Evolutionary conservation across 64 coral and sea anemone genomes (phyloP).

Genomic region (Porites lutea): DNA sequence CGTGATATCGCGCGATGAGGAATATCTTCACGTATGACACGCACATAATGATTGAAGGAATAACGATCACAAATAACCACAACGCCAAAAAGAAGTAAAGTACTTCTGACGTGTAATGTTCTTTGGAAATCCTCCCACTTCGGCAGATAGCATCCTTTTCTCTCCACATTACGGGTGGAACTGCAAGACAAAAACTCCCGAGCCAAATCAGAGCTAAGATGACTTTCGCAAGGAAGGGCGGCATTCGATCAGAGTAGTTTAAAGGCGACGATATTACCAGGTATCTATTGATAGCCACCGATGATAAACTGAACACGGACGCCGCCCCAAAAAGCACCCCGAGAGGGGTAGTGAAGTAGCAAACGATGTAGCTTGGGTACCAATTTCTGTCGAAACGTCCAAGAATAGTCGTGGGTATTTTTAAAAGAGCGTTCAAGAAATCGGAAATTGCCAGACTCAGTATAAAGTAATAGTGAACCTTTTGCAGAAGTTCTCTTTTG

Average conservation of each 20-base stretch:
- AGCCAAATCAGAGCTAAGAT: constrained; percentile 90
- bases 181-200: constrained; percentile 67
- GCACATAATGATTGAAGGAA: constrained; percentile 83
- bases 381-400: constrained; percentile 87
- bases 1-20: constrained; percentile 83
- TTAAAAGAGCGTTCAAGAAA: constrained; percentile 88
- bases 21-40: constrained; percentile 88
- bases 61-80: constrained; percentile 94
- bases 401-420: constrained; percentile 91
- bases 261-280: constrained; percentile 89
- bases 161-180: constrained; percentile 92
- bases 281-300: constrained; percentile 92
- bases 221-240: constrained; percentile 76
- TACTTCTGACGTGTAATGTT: constrained; percentile 86
- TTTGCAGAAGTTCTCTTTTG: constrained; percentile 80
- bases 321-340: constrained; percentile 97
- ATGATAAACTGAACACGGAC: constrained; percentile 85
- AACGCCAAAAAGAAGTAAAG: constrained; percentile 90
- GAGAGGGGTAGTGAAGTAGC: constrained; percentile 93
- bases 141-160: constrained; percentile 76
- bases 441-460: constrained; percentile 77
- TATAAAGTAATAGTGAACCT: constrained; percentile 97
- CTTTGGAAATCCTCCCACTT: constrained; percentile 85
- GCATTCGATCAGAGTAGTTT: constrained; percentile 89
- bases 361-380: constrained; percentile 93